Percentiles rank a stretch among this genome's conserved stretches.
These are phyloP conservation scores for Sardinella longiceps DNA, from an alignment of 2,797 vertebrate species.

Conservation along the genomic window DNA sequence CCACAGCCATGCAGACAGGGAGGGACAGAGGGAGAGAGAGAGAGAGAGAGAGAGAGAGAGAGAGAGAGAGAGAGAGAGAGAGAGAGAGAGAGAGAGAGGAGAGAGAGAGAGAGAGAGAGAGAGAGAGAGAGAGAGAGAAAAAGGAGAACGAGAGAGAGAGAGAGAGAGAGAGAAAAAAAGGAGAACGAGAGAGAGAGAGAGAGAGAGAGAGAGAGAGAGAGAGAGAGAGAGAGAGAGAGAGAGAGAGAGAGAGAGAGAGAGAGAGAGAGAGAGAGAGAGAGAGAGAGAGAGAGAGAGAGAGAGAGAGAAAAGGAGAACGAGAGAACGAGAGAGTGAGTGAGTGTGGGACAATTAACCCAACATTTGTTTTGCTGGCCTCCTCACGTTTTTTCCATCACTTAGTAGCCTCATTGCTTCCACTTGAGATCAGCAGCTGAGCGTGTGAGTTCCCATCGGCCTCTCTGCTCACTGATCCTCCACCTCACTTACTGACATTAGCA, in stretches of 20 bases:
- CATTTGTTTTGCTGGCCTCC: conserved; percentile 14
- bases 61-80: neutral
- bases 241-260: neutral
- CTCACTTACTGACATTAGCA: neutral
- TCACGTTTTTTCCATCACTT: neutral
- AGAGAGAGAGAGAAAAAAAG: neutral
- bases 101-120: neutral
- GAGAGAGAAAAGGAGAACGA: neutral
- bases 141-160: neutral
- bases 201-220: neutral
- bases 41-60: neutral
- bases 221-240: neutral
- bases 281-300: neutral
- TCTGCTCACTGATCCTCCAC: neutral
- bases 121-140: neutral
- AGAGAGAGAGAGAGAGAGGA: neutral
- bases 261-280: neutral
- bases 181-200: neutral
- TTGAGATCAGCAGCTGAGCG: conserved; percentile 1
- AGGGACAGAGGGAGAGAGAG: neutral
- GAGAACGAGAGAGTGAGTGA: neutral
- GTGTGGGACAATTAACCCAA: neutral
- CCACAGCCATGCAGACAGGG: neutral
- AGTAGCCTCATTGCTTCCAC: neutral
- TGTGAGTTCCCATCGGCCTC: neutral